phyloP scores from a whole-genome alignment of 1,140 invertebrate species.

The Drosophila ironensis region DNA sequence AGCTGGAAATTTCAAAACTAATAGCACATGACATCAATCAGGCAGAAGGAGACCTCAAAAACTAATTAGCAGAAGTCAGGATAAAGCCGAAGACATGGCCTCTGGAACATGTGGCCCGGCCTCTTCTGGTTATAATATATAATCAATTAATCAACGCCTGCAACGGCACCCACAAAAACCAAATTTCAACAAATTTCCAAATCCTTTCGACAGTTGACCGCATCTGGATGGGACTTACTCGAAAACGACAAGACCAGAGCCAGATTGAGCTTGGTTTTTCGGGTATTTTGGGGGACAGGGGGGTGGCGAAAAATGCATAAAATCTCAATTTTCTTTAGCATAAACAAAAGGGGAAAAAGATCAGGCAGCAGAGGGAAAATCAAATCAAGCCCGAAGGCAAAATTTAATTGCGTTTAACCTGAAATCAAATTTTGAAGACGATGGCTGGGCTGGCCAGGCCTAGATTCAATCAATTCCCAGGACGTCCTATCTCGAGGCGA shows the following conservation, averaged over 20 bases:
- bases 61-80: constrained; percentile 58
- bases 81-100: constrained; percentile 16
- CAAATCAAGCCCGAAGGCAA: constrained; percentile 64
- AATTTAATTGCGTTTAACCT: constrained; percentile 79
- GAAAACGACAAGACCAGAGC: constrained; percentile 26
- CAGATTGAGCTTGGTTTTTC: constrained; percentile 1
- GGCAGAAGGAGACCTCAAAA: constrained; percentile 53
- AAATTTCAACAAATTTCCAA: constrained; percentile 56
- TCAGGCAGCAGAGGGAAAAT: constrained; percentile 30
- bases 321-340: constrained; percentile 67
- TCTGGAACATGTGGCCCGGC: constrained; percentile 10
- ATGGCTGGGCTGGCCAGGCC: constrained; percentile 32
- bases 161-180: constrained; percentile 42
- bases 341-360: constrained; percentile 42
- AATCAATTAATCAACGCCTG: constrained; percentile 66
- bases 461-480: constrained; percentile 67
- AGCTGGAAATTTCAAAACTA: constrained; percentile 2
- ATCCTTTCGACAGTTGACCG: constrained; percentile 63
- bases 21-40: constrained; percentile 4
- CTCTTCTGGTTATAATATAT: constrained; percentile 21
- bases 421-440: constrained; percentile 69
- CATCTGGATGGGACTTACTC: constrained; percentile 25
- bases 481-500: constrained; percentile 26
- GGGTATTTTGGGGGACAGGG: background rate
- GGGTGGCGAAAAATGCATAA: constrained; percentile 66